These are phyloP conservation scores for Thysanoteuthis rhombus DNA, from an alignment of 2,888 invertebrate genomes.

Conservation along the genomic window DNA sequence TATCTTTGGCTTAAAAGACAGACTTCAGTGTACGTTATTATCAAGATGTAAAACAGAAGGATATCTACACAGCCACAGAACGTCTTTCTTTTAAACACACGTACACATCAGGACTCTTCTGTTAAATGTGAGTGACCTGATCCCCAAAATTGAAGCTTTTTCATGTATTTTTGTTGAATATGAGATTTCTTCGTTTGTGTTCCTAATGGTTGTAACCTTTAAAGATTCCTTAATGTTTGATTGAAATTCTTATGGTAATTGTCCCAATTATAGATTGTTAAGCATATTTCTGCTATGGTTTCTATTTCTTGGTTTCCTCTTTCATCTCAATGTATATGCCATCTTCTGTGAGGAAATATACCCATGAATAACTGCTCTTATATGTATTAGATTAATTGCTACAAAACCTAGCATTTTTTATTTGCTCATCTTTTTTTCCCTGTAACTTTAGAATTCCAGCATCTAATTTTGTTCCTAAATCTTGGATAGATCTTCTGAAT, in stretches of 20 bases:
- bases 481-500: not conserved
- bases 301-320: not conserved
- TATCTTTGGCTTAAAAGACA: not conserved
- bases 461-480: not conserved
- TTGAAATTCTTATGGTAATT: not conserved
- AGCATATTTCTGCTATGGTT: not conserved
- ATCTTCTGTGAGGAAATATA: not conserved
- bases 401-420: not conserved
- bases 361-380: not conserved
- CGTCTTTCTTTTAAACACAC: not conserved
- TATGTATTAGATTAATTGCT: not conserved
- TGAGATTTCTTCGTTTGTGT: too few species aligned
- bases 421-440: not conserved
- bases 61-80: not conserved
- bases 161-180: not conserved
- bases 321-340: not conserved
- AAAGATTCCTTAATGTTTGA: not conserved
- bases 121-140: not conserved
- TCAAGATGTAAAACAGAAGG: not conserved
- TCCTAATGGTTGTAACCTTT: not conserved
- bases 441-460: not conserved
- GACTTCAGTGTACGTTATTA: too few species aligned
- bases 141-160: not conserved
- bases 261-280: not conserved
- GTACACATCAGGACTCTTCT: not conserved